Base-by-base conservation (phyloP, 2,113 vertebrate species). In the Rhabdornis inornatus region DNA sequence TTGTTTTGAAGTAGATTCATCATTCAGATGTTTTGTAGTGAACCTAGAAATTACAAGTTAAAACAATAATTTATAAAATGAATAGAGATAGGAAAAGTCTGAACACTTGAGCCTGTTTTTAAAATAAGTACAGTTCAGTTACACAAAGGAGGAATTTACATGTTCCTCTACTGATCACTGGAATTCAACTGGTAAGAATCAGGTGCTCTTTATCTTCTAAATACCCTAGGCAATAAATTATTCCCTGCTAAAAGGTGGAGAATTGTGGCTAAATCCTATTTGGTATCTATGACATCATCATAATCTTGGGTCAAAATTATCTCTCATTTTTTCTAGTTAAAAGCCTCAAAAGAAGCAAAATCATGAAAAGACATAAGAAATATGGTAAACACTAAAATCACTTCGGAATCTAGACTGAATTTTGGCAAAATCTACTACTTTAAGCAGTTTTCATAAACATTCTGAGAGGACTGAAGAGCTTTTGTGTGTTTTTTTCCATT, bases 21-120 rank as follows among this genome's bases (percentile, higher is more conserved):
- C 99, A 66, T 99, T 99, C 99, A 99, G 99, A 98, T 99, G 99
- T 98, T 99, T 99, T 85, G 99, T 99, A 97, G 99, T 99, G 97
- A 99, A 99, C 98, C 99, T 99, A 95, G 55, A 90, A 91, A 89
- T 90, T 27, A 90, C 22, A 96, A 97, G 56, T 75, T 95, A 87
- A 86, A 95, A 93, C 22, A 75, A 0, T 18, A 81, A 50, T 89
- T 93, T 75, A 72, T 15, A 57, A 89, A 91, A 81, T 20, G 19
- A 91, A 59, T 7, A 75, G 8, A 53, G 28, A 78, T 33, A 57
- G 47, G 22, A 28, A 24, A 72, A 61, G 24, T 11, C 50, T 77
- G 47, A 90, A 83, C 74, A 65, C 1, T 64, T 57, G 15, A 79
- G 33, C 14, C 22, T n/a, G 5, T 25, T 83, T 44, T 68, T 55